Conservation (phyloP, 2,888 invertebrate genomes). For the Terebella lapidaria region DNA sequence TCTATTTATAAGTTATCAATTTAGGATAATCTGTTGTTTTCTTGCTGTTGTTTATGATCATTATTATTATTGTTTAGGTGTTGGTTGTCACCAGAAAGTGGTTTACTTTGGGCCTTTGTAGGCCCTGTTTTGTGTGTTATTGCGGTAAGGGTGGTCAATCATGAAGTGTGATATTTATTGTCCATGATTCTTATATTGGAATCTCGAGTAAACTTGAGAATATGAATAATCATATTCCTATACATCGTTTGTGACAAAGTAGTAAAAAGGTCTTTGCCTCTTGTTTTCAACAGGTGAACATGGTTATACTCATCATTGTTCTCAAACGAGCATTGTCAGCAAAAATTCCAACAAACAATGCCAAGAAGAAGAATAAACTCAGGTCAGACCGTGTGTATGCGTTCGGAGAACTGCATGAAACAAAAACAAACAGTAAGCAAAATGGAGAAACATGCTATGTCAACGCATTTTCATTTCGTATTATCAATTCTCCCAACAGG, state of each 20-base stretch:
- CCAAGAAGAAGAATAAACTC: slow-evolving; percentile 14
- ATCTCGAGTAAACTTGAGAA: not conserved
- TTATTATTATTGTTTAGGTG: too few relatives aligned
- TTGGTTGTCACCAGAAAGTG: slow-evolving; percentile 21
- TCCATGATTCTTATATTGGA: not conserved
- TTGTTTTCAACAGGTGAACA: slow-evolving; percentile 17
- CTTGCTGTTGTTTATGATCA: too few relatives aligned
- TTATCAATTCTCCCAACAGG: too few relatives aligned
- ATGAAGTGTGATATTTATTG: not conserved
- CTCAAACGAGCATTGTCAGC: slow-evolving; percentile 7
- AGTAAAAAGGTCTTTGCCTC: too few relatives aligned
- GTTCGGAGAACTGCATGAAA: too few relatives aligned
- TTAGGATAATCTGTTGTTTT: not conserved
- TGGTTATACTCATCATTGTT: slow-evolving; percentile 13
- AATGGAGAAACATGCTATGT: too few relatives aligned
- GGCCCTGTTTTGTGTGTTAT: slow-evolving; percentile 22
- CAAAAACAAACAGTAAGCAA: too few relatives aligned
- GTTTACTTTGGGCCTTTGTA: slow-evolving; percentile 25
- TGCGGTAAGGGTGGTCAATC: too few relatives aligned
- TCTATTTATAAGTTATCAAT: not conserved
- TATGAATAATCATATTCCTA: not conserved
- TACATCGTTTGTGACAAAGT: too few relatives aligned
- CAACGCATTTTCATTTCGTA: too few relatives aligned
- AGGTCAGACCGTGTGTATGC: slow-evolving; percentile 1
- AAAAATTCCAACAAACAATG: slow-evolving; percentile 11